Evolutionary conservation across 35 echinoderm and acorn worm genomes (phyloP), one percentile per base, ranked within the genome.

Genomic region (Diadema setosum): DNA sequence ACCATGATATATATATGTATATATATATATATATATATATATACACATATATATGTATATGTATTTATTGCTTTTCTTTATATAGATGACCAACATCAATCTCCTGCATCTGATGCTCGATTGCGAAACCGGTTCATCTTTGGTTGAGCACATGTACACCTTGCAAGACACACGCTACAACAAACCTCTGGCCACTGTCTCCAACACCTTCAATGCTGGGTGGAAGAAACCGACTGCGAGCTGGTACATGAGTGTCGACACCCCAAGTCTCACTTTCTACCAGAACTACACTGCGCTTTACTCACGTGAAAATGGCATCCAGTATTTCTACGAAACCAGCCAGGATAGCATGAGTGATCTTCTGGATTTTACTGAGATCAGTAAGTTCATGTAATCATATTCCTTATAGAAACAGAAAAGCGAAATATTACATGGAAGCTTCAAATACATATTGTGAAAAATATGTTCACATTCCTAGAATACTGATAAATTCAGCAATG

Each of bases 301-400:
- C 21, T 40, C 9, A 0, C 32, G 40, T 40, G 70, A 76, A 8
- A 37, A 76, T 20, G 70, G 70, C 6, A 32, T 76, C 4, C 70
- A 76, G 43, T 76, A 40, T 21, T 76, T 76, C 39, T 76, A 40
- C 24, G 70, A 76, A 24, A 76, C 27, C 18, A 76, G 40, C 4
- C 70, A 76, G 40, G 70, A 76, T 43, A 76, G 67, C 67, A 2
- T 76, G 8, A 40, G 5, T 76, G 70, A 76, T 42, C 32, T 76
- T n/a, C 70, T 76, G 5, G 70, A 76, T 43, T 76, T 76, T 76
- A 43, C 70, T 42, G 70, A 76, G 43, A 40, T 76, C 21, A 76
- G 70, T 40, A 76, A 76, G 70, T 76, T 5, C 7, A 3, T 33
- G 16, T 3, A 14, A 65, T 33, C 61, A 65, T 32, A 65, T 65